Percentiles rank a stretch among this genome's conserved stretches.
phyloP scores from a whole-genome alignment of 2,113 vertebrate species.

The Xenopus laevis region DNA sequence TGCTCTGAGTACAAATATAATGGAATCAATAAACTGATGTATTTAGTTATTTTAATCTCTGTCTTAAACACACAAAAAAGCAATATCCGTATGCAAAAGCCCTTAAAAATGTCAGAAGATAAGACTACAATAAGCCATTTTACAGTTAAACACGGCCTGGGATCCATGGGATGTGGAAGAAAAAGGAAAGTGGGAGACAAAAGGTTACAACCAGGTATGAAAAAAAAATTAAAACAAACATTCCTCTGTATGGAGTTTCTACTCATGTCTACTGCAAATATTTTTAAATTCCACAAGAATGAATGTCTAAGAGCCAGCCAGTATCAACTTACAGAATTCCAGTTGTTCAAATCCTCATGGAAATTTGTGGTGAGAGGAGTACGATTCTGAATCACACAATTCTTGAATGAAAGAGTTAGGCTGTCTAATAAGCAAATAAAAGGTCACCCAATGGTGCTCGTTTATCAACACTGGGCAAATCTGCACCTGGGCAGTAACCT shows the following conservation, averaged over 20 bases:
- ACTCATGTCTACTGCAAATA: conserved; percentile 14
- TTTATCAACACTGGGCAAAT: neutral
- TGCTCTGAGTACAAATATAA: too few relatives aligned
- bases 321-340: conserved; percentile 15
- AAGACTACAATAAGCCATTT: neutral
- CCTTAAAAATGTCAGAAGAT: too few relatives aligned
- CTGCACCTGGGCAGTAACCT: neutral
- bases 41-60: too few relatives aligned
- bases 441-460: neutral
- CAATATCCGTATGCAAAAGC: too few relatives aligned
- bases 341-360: neutral
- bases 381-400: neutral
- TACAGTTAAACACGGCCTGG: neutral
- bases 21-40: too few relatives aligned
- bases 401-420: neutral
- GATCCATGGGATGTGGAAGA: neutral
- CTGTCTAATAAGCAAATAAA: neutral
- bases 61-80: too few relatives aligned
- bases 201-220: neutral
- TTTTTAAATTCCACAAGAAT: conserved; percentile 19
- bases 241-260: conserved; percentile 6
- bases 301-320: conserved; percentile 2
- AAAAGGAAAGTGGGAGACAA: neutral
- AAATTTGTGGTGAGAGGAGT: conserved; percentile 4
- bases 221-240: conserved; percentile 8